phyloP scores from a whole-genome alignment of 2,797 vertebrate genomes.

The Chloroceryle inda region DNA sequence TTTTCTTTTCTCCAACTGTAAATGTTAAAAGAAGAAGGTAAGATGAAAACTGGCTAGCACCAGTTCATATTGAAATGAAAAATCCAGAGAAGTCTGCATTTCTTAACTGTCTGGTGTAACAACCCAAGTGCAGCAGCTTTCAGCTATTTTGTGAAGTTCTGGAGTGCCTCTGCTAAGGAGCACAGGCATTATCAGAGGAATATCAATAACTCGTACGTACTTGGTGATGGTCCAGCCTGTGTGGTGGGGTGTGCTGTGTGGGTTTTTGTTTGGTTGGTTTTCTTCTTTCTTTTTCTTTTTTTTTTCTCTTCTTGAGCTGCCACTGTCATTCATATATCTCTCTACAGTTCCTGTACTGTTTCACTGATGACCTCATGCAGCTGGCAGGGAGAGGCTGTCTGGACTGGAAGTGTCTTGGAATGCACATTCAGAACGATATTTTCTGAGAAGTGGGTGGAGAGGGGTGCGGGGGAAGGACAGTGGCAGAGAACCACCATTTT shows the following conservation, averaged over 20 bases:
- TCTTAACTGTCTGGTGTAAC: neutral
- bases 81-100: neutral
- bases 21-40: neutral
- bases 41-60: neutral
- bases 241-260: neutral
- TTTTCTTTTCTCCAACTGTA: neutral
- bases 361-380: slow-evolving; percentile 60
- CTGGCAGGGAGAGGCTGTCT: slow-evolving; percentile 64
- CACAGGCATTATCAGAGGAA: neutral
- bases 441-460: slow-evolving; percentile 46
- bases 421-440: slow-evolving; percentile 32
- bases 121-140: neutral
- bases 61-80: neutral
- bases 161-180: neutral
- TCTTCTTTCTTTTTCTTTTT: neutral
- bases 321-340: neutral
- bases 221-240: neutral
- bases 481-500: slow-evolving; percentile 22
- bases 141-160: neutral
- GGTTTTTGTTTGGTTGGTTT: too few relatives aligned
- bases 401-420: slow-evolving; percentile 59
- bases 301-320: neutral
- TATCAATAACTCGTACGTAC: neutral
- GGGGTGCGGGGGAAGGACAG: neutral
- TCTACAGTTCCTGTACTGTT: neutral